Conservation (phyloP, 2,797 vertebrate genomes). For the Parambassis ranga region DNA sequence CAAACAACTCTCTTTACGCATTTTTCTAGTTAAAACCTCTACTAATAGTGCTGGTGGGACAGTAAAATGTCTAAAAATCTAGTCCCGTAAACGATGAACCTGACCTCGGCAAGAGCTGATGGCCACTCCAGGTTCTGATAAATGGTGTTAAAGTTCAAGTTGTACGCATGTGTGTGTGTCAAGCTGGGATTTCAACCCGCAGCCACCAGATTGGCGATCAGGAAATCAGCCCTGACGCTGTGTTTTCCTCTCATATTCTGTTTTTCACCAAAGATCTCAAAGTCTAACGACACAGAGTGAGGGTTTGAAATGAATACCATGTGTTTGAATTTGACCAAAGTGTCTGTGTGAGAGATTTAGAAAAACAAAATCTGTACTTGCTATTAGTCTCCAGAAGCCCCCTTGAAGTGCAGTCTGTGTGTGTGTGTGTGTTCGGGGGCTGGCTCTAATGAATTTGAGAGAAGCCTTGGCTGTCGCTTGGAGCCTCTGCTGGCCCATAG, state of each 20-base stretch:
- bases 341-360: slow-evolving; percentile 60
- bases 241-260: slow-evolving; percentile 77
- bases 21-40: too few relatives aligned
- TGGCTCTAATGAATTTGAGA: slow-evolving; percentile 66
- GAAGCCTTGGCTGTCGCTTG: slow-evolving; percentile 49
- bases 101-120: not conserved
- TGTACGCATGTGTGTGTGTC: slow-evolving; percentile 8
- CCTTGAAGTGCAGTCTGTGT: slow-evolving; percentile 52
- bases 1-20: too few relatives aligned
- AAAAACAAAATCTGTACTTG: slow-evolving; percentile 80
- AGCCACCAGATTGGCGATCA: slow-evolving; percentile 69
- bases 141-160: slow-evolving; percentile 69
- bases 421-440: slow-evolving; percentile 37
- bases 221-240: slow-evolving; percentile 73
- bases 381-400: slow-evolving; percentile 75
- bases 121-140: slow-evolving; percentile 12
- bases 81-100: too few relatives aligned
- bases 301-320: slow-evolving; percentile 77
- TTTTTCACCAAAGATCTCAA: slow-evolving; percentile 75
- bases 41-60: too few relatives aligned
- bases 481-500: slow-evolving; percentile 45
- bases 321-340: slow-evolving; percentile 67
- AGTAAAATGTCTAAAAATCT: too few relatives aligned
- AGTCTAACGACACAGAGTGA: slow-evolving; percentile 53
- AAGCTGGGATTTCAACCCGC: slow-evolving; percentile 46